A percentile compares a stretch with the other conserved stretches of the same genome.
Conservation (phyloP, 1,140 invertebrate species). For the Coboldia fuscipes region DNA sequence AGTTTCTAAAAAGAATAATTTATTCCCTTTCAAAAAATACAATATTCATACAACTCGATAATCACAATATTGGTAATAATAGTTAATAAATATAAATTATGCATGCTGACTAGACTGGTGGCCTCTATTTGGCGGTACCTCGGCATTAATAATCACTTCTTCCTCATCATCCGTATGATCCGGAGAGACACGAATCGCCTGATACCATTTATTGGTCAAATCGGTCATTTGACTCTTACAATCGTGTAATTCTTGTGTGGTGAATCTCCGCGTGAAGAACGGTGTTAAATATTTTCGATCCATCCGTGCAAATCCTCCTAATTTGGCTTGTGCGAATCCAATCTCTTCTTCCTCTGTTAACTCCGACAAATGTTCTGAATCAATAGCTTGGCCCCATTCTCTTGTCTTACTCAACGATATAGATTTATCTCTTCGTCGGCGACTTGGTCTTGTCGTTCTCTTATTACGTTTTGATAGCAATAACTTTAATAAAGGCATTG, state of each 20-base stretch:
- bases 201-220: slow-evolving; percentile 91
- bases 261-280: slow-evolving; percentile 86
- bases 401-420: slow-evolving; percentile 89
- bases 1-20: too few relatives aligned
- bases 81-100: too few relatives aligned
- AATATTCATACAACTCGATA: too few relatives aligned
- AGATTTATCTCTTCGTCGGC: slow-evolving; percentile 35
- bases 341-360: slow-evolving; percentile 80
- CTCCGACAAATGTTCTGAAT: slow-evolving; percentile 89
- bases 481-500: slow-evolving; percentile 88
- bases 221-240: slow-evolving; percentile 92
- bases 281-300: slow-evolving; percentile 89
- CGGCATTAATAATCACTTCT: slow-evolving; percentile 12
- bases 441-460: slow-evolving; percentile 5
- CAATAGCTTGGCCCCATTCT: slow-evolving; percentile 92
- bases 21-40: too few relatives aligned
- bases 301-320: slow-evolving; percentile 67
- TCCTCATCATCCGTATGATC: slow-evolving; percentile 37
- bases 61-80: too few relatives aligned
- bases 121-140: slow-evolving; percentile 3
- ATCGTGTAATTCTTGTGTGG: slow-evolving; percentile 83
- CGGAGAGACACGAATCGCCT: slow-evolving; percentile 69
- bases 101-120: neutral
- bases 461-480: slow-evolving; percentile 28
- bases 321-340: slow-evolving; percentile 33